Conservation (phyloP, 2,797 vertebrate species). For the Pseudopleuronectes americanus region DNA sequence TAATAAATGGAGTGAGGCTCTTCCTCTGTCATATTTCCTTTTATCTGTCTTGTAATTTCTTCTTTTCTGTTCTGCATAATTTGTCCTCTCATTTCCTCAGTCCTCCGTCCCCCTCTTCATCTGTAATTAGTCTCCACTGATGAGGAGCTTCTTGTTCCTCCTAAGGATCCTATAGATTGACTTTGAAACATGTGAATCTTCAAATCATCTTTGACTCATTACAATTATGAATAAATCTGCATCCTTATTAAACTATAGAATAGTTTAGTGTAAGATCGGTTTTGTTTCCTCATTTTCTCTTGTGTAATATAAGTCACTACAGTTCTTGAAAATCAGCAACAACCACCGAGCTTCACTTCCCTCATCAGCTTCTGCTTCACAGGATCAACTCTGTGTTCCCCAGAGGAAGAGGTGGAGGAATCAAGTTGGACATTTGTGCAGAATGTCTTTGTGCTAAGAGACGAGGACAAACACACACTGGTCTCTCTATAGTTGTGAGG, state of each 20-base stretch:
- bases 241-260: no score
- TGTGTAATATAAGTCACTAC: background rate
- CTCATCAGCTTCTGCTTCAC: background rate
- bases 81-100: background rate
- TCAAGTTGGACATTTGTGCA: background rate
- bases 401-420: background rate
- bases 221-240: no score
- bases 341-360: background rate
- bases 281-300: background rate
- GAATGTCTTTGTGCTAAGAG: background rate
- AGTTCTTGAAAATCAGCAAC: background rate
- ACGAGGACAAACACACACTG: background rate
- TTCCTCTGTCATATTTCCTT: no score
- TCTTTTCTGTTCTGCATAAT: background rate
- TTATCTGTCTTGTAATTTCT: background rate
- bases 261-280: no score
- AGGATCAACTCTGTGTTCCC: background rate
- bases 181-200: no score
- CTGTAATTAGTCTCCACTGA: constrained; percentile 3
- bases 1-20: no score
- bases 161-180: no score
- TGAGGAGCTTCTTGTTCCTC: no score
- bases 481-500: no score
- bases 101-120: background rate
- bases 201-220: no score